Base-by-base conservation (phyloP, 2,888 invertebrate species). In the Hyposoter didymator region DNA sequence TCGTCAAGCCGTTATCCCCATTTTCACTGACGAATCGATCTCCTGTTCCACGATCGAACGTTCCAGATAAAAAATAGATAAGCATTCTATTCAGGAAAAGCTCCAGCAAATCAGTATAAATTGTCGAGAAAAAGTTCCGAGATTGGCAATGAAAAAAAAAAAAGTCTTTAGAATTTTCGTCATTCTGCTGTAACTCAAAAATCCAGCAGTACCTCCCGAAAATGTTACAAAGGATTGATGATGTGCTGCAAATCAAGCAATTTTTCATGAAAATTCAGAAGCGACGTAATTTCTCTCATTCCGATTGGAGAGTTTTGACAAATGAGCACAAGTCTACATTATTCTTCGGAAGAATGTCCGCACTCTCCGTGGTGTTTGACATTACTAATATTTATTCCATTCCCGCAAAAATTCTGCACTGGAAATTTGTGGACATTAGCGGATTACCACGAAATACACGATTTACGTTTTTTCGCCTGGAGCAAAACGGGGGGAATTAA, bases 1-100 rank as follows among this genome's bases (percentile, higher is more conserved):
- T 78, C 59, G 59, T 59, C 78, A 22, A 62, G 62, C 59, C 72
- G 64, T 72, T 82, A 75, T 72, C 62, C 69, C 32, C 70, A 49
- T 62, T 62, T 76, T 75, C 82, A 35, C 12, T 66, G 55, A 76
- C 72, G 28, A 49, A 49, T 64, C 19, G 82, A 12, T 35, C 35
- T 12, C 4, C 19, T 66, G 66, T 66, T 67, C 19, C 43, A 43
- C 66, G 66, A 22, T 47, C 14, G 69, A 45, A 45, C 28, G 12
- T 28, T 28, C 22, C 5, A 45, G 39, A 69, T 69, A 69, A 69
- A 45, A 47, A 69, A 69, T 45, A 69, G 28, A 47, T 28, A 47
- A 22, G 47, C 19, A 69, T 69, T 59, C 28, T 28, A 59, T 59
- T 28, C 59, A 12, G 14, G 28, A 59, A 10, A 28, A 59, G 28